A percentile compares a stretch with the other conserved stretches of the same genome.
Conservation (phyloP, 1,140 invertebrate genomes). For the Vollenhovia emeryi region DNA sequence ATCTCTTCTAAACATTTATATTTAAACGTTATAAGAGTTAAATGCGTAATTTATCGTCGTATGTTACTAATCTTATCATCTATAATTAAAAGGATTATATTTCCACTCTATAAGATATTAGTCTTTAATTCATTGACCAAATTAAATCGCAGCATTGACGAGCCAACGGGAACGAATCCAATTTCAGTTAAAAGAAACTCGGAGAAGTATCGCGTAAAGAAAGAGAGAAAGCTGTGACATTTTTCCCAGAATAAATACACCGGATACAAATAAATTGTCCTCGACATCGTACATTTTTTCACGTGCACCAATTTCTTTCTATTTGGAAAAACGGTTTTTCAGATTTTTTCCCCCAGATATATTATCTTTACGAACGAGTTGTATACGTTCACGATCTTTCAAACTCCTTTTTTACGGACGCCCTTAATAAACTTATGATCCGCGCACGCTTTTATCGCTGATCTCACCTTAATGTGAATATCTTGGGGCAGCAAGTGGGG, state of each 20-base stretch:
- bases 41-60: not conserved
- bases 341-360: not conserved
- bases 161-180: constrained; percentile 36
- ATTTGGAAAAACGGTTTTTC: not conserved
- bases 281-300: constrained; percentile 19
- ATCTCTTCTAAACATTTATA: not conserved
- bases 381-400: not conserved
- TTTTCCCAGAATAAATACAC: constrained; percentile 50
- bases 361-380: constrained; percentile 29
- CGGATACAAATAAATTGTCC: constrained; percentile 29
- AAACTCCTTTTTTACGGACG: constrained; percentile 23
- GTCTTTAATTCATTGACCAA: constrained; percentile 25
- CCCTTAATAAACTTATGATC: constrained; percentile 40
- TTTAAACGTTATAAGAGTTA: not conserved
- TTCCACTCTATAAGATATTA: not conserved
- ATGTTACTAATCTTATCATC: not conserved
- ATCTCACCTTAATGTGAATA: constrained; percentile 2
- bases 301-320: not conserved
- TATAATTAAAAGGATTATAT: constrained; percentile 17
- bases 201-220: not conserved
- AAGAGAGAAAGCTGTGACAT: constrained; percentile 32
- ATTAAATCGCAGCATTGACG: constrained; percentile 24
- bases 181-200: constrained; percentile 45
- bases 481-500: not conserved
- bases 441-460: not conserved